Percentiles rank a stretch among this genome's conserved stretches.
These are phyloP conservation scores for Scolopax mira DNA, from an alignment of 2,113 vertebrate species.

Conservation along the genomic window DNA sequence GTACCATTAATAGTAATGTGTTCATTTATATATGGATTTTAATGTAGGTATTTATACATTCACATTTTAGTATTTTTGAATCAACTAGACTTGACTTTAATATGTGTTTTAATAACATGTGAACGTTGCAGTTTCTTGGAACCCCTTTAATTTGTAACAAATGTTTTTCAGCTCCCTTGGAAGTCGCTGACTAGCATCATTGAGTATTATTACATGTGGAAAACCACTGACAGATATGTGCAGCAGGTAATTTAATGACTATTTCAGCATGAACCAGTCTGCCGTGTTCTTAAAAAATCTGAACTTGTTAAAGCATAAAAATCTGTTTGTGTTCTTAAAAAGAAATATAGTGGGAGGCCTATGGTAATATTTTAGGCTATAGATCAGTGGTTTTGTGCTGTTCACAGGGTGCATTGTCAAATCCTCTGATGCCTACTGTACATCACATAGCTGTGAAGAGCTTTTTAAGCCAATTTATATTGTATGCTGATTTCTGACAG, in stretches of 20 bases:
- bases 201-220: constrained; percentile 99
- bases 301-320: not conserved
- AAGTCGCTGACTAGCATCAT: constrained; percentile 98
- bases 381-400: not conserved
- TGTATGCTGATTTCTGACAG: not conserved
- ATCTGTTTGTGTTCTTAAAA: not conserved
- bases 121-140: not conserved
- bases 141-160: not conserved
- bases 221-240: constrained; percentile 98
- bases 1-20: not conserved
- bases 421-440: not conserved
- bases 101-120: not conserved
- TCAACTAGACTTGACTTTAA: not conserved
- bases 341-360: not conserved
- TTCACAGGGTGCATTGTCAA: not conserved
- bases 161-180: constrained; percentile 90
- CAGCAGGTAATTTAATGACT: constrained; percentile 86
- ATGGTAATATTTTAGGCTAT: not conserved
- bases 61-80: not conserved
- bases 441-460: not conserved
- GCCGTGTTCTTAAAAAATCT: not conserved
- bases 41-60: not conserved
- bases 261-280: not conserved
- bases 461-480: not conserved
- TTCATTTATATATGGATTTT: not conserved